These are phyloP conservation scores for Celastrina argiolus DNA, from an alignment of 2,888 invertebrate species.

Conservation along the genomic window DNA sequence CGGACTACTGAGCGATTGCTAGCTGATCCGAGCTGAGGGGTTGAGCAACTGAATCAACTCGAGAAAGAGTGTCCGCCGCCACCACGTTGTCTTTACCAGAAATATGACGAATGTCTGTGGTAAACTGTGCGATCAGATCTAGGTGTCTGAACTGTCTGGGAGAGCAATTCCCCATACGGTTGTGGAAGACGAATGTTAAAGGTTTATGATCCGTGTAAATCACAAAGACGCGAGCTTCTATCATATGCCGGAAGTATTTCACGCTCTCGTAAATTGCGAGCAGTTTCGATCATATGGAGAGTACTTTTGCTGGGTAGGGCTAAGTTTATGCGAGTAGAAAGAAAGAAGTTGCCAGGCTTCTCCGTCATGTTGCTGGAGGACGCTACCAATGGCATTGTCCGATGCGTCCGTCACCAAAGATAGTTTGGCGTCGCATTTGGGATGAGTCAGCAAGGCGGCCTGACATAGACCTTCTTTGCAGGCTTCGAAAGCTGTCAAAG, in stretches of 20 bases:
- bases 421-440: slow-evolving; percentile 29
- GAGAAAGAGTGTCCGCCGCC: not conserved
- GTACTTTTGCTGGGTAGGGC: not conserved
- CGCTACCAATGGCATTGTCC: not conserved
- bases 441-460: slow-evolving; percentile 44
- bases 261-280: slow-evolving; percentile 1
- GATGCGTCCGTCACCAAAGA: not conserved
- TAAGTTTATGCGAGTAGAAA: slow-evolving; percentile 5
- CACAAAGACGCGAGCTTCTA: not conserved
- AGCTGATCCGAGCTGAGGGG: not conserved
- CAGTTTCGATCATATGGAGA: slow-evolving; percentile 11
- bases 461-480: slow-evolving; percentile 37
- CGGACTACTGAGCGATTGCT: not conserved
- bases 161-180: slow-evolving; percentile 10
- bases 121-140: slow-evolving; percentile 7
- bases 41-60: not conserved
- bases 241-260: not conserved
- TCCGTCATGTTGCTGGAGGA: not conserved
- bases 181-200: not conserved
- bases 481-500: slow-evolving; percentile 34
- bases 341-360: not conserved
- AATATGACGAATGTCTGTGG: not conserved
- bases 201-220: slow-evolving; percentile 14
- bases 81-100: slow-evolving; percentile 1
- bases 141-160: not conserved